Conservation (phyloP, 2,797 vertebrate species). For the Anguilla anguilla region DNA sequence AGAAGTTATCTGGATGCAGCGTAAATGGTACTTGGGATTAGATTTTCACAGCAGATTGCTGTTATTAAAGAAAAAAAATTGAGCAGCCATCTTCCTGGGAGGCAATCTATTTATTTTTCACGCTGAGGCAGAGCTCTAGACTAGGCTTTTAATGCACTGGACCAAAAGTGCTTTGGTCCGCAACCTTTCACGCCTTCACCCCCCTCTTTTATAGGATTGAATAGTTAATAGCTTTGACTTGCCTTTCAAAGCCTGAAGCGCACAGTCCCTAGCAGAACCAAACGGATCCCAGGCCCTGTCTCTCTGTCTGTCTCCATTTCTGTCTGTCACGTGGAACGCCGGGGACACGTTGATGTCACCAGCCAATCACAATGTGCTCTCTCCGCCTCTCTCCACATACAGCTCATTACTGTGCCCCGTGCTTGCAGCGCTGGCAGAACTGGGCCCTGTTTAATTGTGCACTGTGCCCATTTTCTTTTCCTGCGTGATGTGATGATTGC, state of each 20-base stretch:
- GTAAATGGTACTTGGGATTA: constrained; percentile 82
- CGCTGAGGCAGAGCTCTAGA: constrained; percentile 66
- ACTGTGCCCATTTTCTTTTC: constrained; percentile 77
- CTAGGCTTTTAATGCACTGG: constrained; percentile 79
- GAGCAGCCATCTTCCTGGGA: constrained; percentile 77
- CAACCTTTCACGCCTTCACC: constrained; percentile 81
- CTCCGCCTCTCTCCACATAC: constrained; percentile 42
- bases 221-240: constrained; percentile 81
- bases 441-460: constrained; percentile 81
- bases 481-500: constrained; percentile 78
- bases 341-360: background rate
- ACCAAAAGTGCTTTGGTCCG: constrained; percentile 80
- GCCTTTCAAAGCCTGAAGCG: constrained; percentile 67
- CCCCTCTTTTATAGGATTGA: constrained; percentile 78
- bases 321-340: background rate
- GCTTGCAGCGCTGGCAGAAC: constrained; percentile 69
- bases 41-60: constrained; percentile 82
- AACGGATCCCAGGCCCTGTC: constrained; percentile 42
- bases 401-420: constrained; percentile 74
- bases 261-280: background rate
- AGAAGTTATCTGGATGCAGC: constrained; percentile 76
- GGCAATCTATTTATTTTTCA: constrained; percentile 79
- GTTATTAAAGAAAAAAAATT: constrained; percentile 75
- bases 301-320: constrained; percentile 42
- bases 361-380: background rate